Percentiles rank a stretch among this genome's conserved stretches.
phyloP scores from a whole-genome alignment of 1,140 invertebrate species.

The Radopholus similis region DNA sequence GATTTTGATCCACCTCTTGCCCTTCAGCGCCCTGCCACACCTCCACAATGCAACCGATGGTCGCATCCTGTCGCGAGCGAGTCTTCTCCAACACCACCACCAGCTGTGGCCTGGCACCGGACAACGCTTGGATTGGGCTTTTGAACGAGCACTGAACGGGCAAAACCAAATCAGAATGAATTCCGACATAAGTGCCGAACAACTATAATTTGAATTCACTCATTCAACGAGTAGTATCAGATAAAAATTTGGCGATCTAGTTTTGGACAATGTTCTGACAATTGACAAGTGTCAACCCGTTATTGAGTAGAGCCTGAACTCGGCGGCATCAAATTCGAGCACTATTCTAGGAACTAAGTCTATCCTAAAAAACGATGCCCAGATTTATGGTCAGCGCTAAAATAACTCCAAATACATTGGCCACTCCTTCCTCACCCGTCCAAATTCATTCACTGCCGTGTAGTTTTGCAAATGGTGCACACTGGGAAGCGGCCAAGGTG shows the following conservation, averaged over 20 bases:
- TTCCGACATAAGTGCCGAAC: too few species aligned
- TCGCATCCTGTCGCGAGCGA: background rate
- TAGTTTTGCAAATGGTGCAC: background rate
- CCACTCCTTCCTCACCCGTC: background rate
- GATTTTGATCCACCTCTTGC: background rate
- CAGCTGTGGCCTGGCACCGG: background rate
- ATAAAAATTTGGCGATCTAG: too few species aligned
- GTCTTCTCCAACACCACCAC: constrained; percentile 10
- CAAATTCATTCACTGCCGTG: background rate
- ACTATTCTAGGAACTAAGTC: too few species aligned
- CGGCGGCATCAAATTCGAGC: too few species aligned
- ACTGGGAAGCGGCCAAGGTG: constrained; percentile 2
- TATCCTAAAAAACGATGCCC: too few species aligned
- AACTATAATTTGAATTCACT: background rate
- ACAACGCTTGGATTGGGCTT: background rate
- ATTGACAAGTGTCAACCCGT: too few species aligned
- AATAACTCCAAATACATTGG: too few species aligned
- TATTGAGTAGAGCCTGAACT: too few species aligned
- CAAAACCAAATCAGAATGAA: background rate
- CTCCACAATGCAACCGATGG: constrained; percentile 6
- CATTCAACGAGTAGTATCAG: too few species aligned
- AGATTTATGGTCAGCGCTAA: too few species aligned
- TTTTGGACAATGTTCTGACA: too few species aligned
- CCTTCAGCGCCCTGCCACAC: background rate
- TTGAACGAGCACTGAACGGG: background rate